A percentile compares a stretch with the other conserved stretches of the same genome.
phyloP scores from a whole-genome alignment of 2,888 invertebrate species.

The Odontocolon sp. region DNA sequence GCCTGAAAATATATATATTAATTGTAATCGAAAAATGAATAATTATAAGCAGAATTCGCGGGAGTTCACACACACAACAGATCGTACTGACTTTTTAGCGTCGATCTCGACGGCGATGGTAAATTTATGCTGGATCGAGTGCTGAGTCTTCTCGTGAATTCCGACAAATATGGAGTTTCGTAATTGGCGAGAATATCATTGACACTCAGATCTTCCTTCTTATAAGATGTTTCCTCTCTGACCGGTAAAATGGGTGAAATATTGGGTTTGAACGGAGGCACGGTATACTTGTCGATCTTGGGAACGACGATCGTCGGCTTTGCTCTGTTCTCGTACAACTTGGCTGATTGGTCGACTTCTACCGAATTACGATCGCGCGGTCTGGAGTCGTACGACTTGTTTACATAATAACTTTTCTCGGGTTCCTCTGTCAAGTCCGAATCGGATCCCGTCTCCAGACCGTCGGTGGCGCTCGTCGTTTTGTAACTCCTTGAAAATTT shows the following conservation, averaged over 20 bases:
- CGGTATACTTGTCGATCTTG: slow-evolving; percentile 70
- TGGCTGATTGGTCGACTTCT: slow-evolving; percentile 63
- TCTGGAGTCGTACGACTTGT: slow-evolving; percentile 55
- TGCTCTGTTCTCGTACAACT: slow-evolving; percentile 65
- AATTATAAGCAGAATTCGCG: neutral
- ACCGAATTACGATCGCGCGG: slow-evolving; percentile 51
- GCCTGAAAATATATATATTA: slow-evolving; percentile 58
- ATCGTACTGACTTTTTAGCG: slow-evolving; percentile 72
- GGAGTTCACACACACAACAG: neutral
- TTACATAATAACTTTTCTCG: slow-evolving; percentile 58
- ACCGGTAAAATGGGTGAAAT: slow-evolving; percentile 69
- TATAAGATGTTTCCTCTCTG: slow-evolving; percentile 65
- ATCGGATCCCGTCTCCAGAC: slow-evolving; percentile 87
- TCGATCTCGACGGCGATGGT: slow-evolving; percentile 67
- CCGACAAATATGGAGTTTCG: slow-evolving; percentile 87
- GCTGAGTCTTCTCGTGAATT: slow-evolving; percentile 85
- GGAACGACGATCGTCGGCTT: slow-evolving; percentile 61
- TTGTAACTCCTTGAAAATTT: slow-evolving; percentile 69
- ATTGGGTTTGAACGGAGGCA: slow-evolving; percentile 70
- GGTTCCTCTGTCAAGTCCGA: slow-evolving; percentile 83
- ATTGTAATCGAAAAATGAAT: neutral
- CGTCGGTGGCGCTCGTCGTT: slow-evolving; percentile 81
- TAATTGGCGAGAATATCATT: slow-evolving; percentile 79
- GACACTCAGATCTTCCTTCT: slow-evolving; percentile 61
- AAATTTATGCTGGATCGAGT: slow-evolving; percentile 70